phyloP scores from a whole-genome alignment of 2,888 invertebrate species.

The Campoplex capitator region DNA sequence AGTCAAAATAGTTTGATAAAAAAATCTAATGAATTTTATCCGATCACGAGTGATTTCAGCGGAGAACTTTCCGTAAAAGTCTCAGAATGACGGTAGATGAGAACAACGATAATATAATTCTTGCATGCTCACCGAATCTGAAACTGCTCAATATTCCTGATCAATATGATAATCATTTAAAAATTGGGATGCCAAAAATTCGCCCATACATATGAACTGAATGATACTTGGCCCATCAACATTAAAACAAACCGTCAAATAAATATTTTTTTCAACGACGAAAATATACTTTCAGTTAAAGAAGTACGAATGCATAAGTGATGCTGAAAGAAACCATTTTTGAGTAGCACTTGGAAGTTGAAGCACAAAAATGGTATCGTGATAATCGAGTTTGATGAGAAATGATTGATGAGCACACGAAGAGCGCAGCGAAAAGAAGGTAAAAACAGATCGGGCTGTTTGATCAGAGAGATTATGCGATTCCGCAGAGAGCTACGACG shows the following conservation, averaged over 20 bases:
- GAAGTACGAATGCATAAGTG: background rate
- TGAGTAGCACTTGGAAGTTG: background rate
- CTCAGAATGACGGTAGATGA: background rate
- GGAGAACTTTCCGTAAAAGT: background rate
- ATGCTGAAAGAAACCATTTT: background rate
- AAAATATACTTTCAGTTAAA: background rate
- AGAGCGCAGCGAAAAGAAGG: conserved; percentile 11
- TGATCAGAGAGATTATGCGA: conserved; percentile 52
- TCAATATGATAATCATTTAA: background rate
- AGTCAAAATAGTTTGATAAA: background rate
- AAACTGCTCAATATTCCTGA: background rate
- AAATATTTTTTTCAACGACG: background rate
- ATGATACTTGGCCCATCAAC: background rate
- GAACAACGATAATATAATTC: background rate
- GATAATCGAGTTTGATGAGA: conserved; percentile 50
- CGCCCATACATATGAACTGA: background rate
- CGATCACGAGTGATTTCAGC: background rate
- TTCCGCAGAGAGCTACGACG: conserved; percentile 32
- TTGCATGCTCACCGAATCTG: background rate
- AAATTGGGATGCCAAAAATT: background rate
- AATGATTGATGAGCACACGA: conserved; percentile 60
- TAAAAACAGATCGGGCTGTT: conserved; percentile 21
- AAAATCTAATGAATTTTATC: background rate
- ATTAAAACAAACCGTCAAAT: background rate
- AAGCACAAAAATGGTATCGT: background rate